Evolutionary conservation across 2,113 vertebrate genomes (phyloP).

Genomic region (Cyanistes caeruleus): DNA sequence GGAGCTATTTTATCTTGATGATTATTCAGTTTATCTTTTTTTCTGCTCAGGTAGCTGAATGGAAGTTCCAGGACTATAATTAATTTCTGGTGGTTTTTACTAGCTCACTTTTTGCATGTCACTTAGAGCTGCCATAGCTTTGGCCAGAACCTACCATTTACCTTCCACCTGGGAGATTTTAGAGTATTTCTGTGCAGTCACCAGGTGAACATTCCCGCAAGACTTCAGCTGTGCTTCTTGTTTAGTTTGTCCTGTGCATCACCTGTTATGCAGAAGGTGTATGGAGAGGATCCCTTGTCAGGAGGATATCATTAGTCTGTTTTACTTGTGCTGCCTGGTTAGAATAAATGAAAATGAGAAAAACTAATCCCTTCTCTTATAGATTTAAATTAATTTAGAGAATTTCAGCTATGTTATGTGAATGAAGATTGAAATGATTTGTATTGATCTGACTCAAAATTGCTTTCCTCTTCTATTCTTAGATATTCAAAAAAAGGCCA

Average conservation of each 20-base stretch:
- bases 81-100: background rate
- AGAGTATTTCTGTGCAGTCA: background rate
- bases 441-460: background rate
- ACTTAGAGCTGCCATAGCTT: background rate
- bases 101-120: background rate
- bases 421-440: background rate
- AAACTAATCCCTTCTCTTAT: background rate
- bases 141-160: background rate
- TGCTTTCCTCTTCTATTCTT: conserved; percentile 23
- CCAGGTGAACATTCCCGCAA: background rate
- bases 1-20: background rate
- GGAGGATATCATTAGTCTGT: background rate
- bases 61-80: background rate
- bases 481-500: conserved; percentile 94
- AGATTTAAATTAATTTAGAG: background rate
- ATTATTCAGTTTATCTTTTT: background rate
- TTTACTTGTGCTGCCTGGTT: background rate
- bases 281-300: background rate
- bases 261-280: background rate
- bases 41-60: background rate
- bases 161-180: background rate
- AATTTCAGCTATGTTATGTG: background rate
- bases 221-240: background rate
- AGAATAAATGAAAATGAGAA: background rate
- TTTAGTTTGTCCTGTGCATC: background rate